Percentiles rank a stretch among this genome's conserved stretches.
Evolutionary conservation across 1,140 invertebrate species (phyloP).

Genomic region (Aphis craccivora): DNA sequence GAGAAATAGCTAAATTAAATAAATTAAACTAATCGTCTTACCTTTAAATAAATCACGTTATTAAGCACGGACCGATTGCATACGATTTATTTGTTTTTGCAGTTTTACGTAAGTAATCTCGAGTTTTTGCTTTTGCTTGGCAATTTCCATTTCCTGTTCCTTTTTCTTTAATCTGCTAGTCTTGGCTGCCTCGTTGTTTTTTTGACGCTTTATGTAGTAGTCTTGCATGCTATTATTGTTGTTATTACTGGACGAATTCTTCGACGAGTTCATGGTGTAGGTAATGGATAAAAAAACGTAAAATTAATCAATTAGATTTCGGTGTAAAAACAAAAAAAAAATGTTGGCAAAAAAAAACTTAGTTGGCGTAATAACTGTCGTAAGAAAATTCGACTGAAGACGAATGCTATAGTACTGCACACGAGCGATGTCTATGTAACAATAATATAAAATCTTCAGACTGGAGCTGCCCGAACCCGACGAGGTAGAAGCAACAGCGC

Average conservation of each 20-base stretch:
- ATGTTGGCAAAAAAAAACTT: background rate
- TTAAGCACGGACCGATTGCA: conserved; percentile 21
- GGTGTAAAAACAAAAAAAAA: background rate
- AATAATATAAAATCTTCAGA: background rate
- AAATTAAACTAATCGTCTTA: background rate
- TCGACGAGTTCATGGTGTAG: conserved; percentile 13
- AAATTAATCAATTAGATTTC: background rate
- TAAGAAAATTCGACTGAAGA: background rate
- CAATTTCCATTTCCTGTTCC: conserved; percentile 31
- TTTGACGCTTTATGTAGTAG: conserved; percentile 33
- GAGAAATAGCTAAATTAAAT: background rate
- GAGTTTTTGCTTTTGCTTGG: conserved; percentile 30
- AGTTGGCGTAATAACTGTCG: background rate
- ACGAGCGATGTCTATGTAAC: background rate
- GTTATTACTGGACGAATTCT: background rate
- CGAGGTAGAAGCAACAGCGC: background rate
- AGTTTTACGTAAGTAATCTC: conserved; percentile 49
- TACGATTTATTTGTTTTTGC: conserved; percentile 44
- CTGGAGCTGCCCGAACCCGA: background rate
- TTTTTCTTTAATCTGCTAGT: conserved; percentile 33
- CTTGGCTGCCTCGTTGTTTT: conserved; percentile 44
- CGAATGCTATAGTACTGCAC: background rate
- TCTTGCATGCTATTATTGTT: background rate
- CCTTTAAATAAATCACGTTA: background rate
- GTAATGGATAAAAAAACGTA: background rate